These are phyloP conservation scores for Phrixothrix hirtus DNA, from an alignment of 2,888 invertebrate species.

Conservation along the genomic window DNA sequence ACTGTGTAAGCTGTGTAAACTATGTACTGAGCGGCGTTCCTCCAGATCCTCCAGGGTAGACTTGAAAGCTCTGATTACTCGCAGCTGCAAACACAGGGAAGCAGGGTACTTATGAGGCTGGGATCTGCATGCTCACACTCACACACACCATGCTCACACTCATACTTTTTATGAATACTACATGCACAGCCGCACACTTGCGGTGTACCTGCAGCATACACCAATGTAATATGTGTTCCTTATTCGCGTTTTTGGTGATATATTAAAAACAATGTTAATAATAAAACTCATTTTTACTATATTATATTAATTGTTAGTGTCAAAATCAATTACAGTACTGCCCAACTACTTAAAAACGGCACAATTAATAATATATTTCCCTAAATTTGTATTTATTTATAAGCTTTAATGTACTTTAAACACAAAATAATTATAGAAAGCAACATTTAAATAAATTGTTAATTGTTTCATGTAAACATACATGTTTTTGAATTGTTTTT, in stretches of 20 bases:
- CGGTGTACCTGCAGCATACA: constrained; percentile 33
- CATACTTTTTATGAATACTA: constrained; percentile 31
- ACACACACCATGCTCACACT: constrained; percentile 36
- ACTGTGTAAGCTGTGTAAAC: constrained; percentile 91
- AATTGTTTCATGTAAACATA: no score
- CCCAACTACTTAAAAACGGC: no score
- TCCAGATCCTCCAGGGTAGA: constrained; percentile 99
- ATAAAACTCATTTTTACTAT: no score
- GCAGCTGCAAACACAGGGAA: constrained; percentile 90
- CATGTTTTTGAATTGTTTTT: no score
- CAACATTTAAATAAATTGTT: no score
- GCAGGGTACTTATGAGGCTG: constrained; percentile 57
- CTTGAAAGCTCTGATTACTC: constrained; percentile 99
- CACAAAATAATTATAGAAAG: no score
- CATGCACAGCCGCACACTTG: constrained; percentile 31
- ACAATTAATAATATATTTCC: no score
- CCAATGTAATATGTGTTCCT: constrained; percentile 38
- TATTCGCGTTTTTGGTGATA: constrained; percentile 38
- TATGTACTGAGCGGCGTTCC: constrained; percentile 98
- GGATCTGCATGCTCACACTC: constrained; percentile 52
- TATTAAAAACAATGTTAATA: constrained; percentile 32
- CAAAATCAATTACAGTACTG: no score
- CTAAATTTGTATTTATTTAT: no score
- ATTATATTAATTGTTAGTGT: no score
- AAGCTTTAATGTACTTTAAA: no score